Conservation (phyloP, 2,888 invertebrate genomes). For the Aethes cnicana region DNA sequence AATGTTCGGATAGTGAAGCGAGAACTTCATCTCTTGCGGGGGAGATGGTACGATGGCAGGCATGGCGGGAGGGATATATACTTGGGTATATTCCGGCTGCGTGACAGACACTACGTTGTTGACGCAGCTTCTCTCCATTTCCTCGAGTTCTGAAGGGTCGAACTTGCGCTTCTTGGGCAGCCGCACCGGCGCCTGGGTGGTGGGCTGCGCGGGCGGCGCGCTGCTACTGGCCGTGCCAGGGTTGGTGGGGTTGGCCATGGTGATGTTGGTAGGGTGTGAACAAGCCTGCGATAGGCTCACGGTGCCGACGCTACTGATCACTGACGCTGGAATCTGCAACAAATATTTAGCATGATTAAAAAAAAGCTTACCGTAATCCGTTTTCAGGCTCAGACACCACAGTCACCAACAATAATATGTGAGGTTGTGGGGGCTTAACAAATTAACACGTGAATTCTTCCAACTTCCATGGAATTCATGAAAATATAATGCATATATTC, state of each 20-base stretch:
- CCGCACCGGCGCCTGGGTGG: slow-evolving; percentile 83
- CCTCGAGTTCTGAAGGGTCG: slow-evolving; percentile 89
- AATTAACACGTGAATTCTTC: too few relatives aligned
- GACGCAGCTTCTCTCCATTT: slow-evolving; percentile 80
- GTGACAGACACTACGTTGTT: slow-evolving; percentile 64
- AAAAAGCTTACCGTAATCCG: too few relatives aligned
- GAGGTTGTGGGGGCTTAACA: too few relatives aligned
- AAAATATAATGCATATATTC: too few relatives aligned
- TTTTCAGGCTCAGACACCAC: too few relatives aligned
- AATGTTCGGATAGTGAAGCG: slow-evolving; percentile 83
- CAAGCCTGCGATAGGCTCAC: slow-evolving; percentile 77
- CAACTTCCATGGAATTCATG: too few relatives aligned
- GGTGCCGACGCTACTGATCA: slow-evolving; percentile 82
- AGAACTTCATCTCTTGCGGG: slow-evolving; percentile 78
- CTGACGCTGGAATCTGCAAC: slow-evolving; percentile 81
- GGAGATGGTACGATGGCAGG: slow-evolving; percentile 78
- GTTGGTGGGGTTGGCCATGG: slow-evolving; percentile 76
- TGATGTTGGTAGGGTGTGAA: slow-evolving; percentile 63
- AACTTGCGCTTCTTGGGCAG: slow-evolving; percentile 97
- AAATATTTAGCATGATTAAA: slow-evolving; percentile 7
- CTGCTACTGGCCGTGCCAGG: slow-evolving; percentile 66
- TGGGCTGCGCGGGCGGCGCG: slow-evolving; percentile 59
- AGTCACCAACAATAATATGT: too few relatives aligned
- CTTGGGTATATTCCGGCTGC: slow-evolving; percentile 57
- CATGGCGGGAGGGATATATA: slow-evolving; percentile 55